Base-by-base conservation (phyloP, 2,888 invertebrate genomes). In the Chrysolina americana region DNA sequence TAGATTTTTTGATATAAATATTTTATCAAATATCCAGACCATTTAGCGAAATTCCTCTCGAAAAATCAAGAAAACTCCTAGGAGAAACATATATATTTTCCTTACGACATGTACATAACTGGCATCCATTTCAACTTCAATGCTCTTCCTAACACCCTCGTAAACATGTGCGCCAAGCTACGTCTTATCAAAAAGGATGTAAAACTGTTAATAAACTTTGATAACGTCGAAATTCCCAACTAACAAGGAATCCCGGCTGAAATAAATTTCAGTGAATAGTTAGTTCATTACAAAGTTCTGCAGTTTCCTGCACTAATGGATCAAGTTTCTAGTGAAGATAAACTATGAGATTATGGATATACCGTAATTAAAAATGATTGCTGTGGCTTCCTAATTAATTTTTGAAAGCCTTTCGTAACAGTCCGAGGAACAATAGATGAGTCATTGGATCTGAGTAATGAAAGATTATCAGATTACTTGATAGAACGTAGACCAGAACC, bases 361-460 rank as follows among this genome's bases (percentile, higher is more conserved):
- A 41, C 41, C 21, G 53, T 56, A 68, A 68, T 68, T 48, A 68
- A 36, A 68, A 68, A 21, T 17, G 68, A 53, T 53, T 41, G 19
- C 15, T 21, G 21, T 41, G 50, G 41, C 47, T 53, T 28, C 21
- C 41, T 68, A 68, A 68, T 68, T 53, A 68, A 53, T 50, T 53
- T 53, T 28, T 48, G 41, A 68, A 53, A 68, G 19, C 13, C 17
- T 56, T 53, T 41, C 36, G 68, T 68, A 68, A 68, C 68, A 36
- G 56, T 56, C 56, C 59, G 5, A 41, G 56, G 15, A 53, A 68
- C 53, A 68, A 56, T 68, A 56, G 68, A 68, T 68, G 68, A 66
- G n/a, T 66, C 66, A 66, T 50, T n/a, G 5, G 28, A n/a, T 21
- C 15, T 23, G 21, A 23, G 65, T 9, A 47, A 41, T 65, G n/a